phyloP scores from a whole-genome alignment of 2,888 invertebrate genomes.

The Petrolisthes manimaculis region DNA sequence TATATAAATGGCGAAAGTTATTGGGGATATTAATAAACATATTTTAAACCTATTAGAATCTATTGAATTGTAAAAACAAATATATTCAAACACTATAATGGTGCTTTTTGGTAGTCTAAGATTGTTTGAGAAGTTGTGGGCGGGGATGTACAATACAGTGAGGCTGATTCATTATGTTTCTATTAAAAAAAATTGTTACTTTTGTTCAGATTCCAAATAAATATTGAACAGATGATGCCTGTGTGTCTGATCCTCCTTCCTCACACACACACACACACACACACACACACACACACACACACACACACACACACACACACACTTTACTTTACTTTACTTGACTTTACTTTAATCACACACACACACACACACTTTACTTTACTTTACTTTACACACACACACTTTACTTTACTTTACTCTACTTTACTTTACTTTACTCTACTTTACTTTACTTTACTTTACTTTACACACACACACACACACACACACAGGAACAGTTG shows the following conservation, averaged over 20 bases:
- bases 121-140: constrained; percentile 43
- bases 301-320: too few species aligned
- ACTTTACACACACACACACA: too few species aligned
- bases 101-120: constrained; percentile 54
- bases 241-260: background rate
- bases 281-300: too few species aligned
- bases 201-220: constrained; percentile 60
- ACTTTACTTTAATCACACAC: too few species aligned
- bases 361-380: background rate
- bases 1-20: background rate
- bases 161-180: constrained; percentile 45
- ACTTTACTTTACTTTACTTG: too few species aligned
- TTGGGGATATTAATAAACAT: background rate
- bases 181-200: constrained; percentile 37
- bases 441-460: too few species aligned
- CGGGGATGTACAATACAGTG: constrained; percentile 37
- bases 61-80: constrained; percentile 24
- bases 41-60: constrained; percentile 31
- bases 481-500: background rate
- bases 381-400: too few species aligned
- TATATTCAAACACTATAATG: constrained; percentile 40
- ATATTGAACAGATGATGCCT: constrained; percentile 51
- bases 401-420: too few species aligned
- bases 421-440: too few species aligned
- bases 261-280: background rate